These are phyloP conservation scores for Cryptocheilus praepositus DNA, from an alignment of 2,888 invertebrate species.

Conservation along the genomic window DNA sequence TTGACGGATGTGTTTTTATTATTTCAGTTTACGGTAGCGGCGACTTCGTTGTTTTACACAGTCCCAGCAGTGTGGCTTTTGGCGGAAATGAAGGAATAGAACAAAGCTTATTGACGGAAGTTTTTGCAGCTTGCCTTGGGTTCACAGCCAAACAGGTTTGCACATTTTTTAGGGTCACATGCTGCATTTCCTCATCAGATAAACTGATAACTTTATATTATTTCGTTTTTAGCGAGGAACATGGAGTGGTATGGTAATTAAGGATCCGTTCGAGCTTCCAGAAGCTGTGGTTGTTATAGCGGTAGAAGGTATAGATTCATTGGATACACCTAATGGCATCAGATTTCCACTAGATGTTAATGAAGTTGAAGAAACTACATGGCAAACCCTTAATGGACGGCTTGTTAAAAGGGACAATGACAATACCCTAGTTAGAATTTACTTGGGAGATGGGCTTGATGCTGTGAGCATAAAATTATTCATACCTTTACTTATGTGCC, in stretches of 20 bases:
- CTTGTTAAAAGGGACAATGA: conserved; percentile 80
- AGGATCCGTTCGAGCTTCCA: conserved; percentile 84
- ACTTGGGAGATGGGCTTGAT: conserved; percentile 79
- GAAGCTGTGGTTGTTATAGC: conserved; percentile 83
- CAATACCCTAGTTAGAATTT: conserved; percentile 80
- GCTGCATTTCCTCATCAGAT: neutral
- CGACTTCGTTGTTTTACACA: conserved; percentile 82
- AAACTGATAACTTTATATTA: neutral
- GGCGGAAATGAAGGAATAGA: conserved; percentile 80
- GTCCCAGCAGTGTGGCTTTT: conserved; percentile 83
- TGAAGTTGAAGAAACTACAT: conserved; percentile 80
- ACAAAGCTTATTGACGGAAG: conserved; percentile 82
- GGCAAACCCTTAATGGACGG: conserved; percentile 78
- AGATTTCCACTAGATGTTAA: conserved; percentile 79
- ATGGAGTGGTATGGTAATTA: conserved; percentile 83
- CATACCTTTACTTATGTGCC: too few species aligned
- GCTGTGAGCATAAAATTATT: conserved; percentile 77
- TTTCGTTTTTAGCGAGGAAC: conserved; percentile 60
- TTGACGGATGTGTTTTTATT: conserved; percentile 8
- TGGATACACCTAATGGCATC: conserved; percentile 70
- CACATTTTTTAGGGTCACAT: neutral
- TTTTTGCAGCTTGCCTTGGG: conserved; percentile 84
- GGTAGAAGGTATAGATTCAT: conserved; percentile 80
- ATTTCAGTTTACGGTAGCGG: conserved; percentile 77
- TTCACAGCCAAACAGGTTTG: conserved; percentile 84